Percentiles rank a stretch among this genome's conserved stretches.
Conservation (phyloP, 2,888 invertebrate species). For the Dendrolimus houi region DNA sequence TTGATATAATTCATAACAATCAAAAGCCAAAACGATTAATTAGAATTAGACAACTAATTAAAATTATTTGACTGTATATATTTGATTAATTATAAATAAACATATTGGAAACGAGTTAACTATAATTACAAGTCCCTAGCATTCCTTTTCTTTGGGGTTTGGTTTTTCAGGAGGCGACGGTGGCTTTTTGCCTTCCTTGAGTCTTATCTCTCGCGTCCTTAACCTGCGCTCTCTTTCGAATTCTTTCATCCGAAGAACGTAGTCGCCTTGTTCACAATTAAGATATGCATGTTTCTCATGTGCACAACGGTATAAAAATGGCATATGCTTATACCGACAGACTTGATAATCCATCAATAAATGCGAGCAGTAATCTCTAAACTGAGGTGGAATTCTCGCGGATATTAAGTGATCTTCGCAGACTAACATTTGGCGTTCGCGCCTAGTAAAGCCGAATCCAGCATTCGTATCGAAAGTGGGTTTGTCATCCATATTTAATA, state of each 20-base stretch:
- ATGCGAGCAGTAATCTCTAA: conserved; percentile 91
- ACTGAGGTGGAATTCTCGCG: conserved; percentile 79
- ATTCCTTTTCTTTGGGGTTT: no score
- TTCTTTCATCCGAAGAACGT: conserved; percentile 68
- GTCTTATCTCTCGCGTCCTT: conserved; percentile 39
- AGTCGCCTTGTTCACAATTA: conserved; percentile 88
- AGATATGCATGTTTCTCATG: conserved; percentile 84
- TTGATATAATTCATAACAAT: no score
- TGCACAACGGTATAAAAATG: conserved; percentile 80
- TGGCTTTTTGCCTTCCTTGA: conserved; percentile 16
- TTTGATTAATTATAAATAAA: no score
- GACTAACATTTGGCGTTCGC: conserved; percentile 82
- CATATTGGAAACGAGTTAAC: no score
- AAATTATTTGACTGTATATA: no score
- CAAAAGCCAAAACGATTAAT: no score
- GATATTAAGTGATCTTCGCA: conserved; percentile 84
- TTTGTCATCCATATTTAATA: conserved; percentile 43
- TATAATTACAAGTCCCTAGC: no score
- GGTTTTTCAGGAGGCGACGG: not conserved
- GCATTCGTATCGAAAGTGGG: conserved; percentile 81
- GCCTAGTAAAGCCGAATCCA: conserved; percentile 83
- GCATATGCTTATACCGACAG: conserved; percentile 83
- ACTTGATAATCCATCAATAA: conserved; percentile 78
- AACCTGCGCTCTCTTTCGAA: conserved; percentile 56
- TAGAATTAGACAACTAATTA: no score